These are phyloP conservation scores for Acrocera orbiculus DNA, from an alignment of 2,888 invertebrate genomes.

Conservation along the genomic window DNA sequence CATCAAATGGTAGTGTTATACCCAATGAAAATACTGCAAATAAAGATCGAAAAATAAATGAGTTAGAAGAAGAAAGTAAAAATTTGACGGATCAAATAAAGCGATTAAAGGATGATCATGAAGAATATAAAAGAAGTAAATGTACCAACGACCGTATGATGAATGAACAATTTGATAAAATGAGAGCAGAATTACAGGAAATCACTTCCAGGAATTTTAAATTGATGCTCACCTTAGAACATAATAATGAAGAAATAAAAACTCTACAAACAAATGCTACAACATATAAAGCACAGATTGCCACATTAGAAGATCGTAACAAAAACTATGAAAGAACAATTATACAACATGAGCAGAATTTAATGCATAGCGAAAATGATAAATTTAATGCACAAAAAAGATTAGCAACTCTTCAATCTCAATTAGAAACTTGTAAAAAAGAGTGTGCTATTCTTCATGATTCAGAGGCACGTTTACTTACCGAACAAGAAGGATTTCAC, in stretches of 20 bases:
- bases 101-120: constrained; percentile 62
- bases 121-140: constrained; percentile 71
- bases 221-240: constrained; percentile 63
- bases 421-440: constrained; percentile 51
- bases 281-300: constrained; percentile 73
- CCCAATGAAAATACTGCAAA: constrained; percentile 26
- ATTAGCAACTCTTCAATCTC: constrained; percentile 57
- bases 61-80: constrained; percentile 36
- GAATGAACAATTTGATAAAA: constrained; percentile 64
- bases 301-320: constrained; percentile 69
- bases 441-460: constrained; percentile 64
- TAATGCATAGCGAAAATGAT: constrained; percentile 61
- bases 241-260: constrained; percentile 68
- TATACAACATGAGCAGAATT: constrained; percentile 71
- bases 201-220: constrained; percentile 62
- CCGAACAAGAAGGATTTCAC: constrained; percentile 63
- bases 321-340: constrained; percentile 63
- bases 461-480: constrained; percentile 54
- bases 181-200: constrained; percentile 58
- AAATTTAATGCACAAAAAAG: constrained; percentile 53
- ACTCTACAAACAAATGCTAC: constrained; percentile 52
- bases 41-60: constrained; percentile 36
- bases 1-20: constrained; percentile 18
- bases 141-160: constrained; percentile 64
- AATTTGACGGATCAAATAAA: constrained; percentile 49